Evolutionary conservation across 2,888 invertebrate species (phyloP), one percentile per base, ranked within the genome.

Genomic region (Macrophya annulata): DNA sequence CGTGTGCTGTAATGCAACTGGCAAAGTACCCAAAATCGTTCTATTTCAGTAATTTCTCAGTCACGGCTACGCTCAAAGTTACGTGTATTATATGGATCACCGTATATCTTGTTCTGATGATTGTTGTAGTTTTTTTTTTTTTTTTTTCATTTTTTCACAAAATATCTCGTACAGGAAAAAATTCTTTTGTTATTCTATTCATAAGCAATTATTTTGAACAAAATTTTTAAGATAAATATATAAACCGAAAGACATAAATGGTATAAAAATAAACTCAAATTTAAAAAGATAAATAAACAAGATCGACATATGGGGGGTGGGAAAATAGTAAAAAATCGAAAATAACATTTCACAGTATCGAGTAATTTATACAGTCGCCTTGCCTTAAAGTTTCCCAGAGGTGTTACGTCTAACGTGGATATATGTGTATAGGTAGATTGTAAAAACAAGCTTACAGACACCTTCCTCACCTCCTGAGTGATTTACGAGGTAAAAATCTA

Each of bases 11-110:
- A 59, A 71, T 40, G 81, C 71, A 83, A 83, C 68, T 83, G 83
- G 83, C 83, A 83, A 83, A 48, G 51, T 9, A 83, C 83, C 83
- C 83, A 83, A 68, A 83, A 68, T 83, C 45, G 6, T 83, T 83
- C 83, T 83, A 83, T 83, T 83, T 83, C 48, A 37, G 68, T 68
- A 10, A 83, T 83, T 81, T 81, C 62, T 62, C 81, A 62, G 81
- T 81, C 79, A 79, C 59, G 62, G 59, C 21, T 21, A 62, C 40
- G 62, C 10, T 37, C 37, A 15, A 45, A 40, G 31, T 81, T 81
- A 81, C 43, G 81, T 62, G 15, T 59, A 12, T 31, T 12, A 31
- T 12, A 77, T 10, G 55, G 59, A 31, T 62, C 21, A 62, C 43
- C 62, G 81, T 8, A 8, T 59, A 43, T 43, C 81, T 21, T 37